These are phyloP conservation scores for Brassicogethes aeneus DNA, from an alignment of 2,888 invertebrate species.

Conservation along the genomic window DNA sequence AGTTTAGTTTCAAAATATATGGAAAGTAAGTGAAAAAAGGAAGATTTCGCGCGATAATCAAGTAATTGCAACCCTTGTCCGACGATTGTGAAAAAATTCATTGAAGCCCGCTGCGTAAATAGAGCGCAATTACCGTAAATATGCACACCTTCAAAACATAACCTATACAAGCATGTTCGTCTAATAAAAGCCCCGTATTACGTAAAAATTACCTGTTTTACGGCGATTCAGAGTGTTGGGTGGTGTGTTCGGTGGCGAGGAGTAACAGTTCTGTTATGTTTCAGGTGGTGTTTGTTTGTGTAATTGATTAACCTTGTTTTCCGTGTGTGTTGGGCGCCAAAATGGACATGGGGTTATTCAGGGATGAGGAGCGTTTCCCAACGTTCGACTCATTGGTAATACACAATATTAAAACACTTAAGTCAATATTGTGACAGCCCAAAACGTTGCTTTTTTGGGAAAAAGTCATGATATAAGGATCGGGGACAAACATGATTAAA, in stretches of 20 bases:
- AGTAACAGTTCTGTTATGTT: not conserved
- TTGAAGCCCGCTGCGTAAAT: constrained; percentile 5
- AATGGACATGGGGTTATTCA: constrained; percentile 46
- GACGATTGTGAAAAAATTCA: constrained; percentile 4
- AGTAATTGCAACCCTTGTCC: constrained; percentile 1
- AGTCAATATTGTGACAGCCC: too few species aligned
- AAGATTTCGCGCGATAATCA: constrained; percentile 7
- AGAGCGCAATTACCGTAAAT: constrained; percentile 14
- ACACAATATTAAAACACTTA: constrained; percentile 20
- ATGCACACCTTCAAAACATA: constrained; percentile 19
- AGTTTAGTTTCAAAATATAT: constrained; percentile 18
- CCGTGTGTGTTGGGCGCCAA: constrained; percentile 11
- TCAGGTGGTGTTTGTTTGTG: not conserved
- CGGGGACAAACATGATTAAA: too few species aligned
- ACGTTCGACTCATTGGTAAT: constrained; percentile 16
- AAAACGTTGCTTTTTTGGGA: too few species aligned
- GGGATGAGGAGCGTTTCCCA: constrained; percentile 44
- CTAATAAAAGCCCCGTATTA: constrained; percentile 16
- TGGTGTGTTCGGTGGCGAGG: not conserved
- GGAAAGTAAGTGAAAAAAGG: constrained; percentile 7
- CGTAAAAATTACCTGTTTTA: constrained; percentile 10
- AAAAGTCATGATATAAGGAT: too few species aligned
- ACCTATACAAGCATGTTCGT: constrained; percentile 20
- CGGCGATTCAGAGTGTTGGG: not conserved
- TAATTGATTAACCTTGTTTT: constrained; percentile 6